A percentile compares a stretch with the other conserved stretches of the same genome.
Evolutionary conservation across 1,140 invertebrate genomes (phyloP).

Genomic region (Euschistus heros): DNA sequence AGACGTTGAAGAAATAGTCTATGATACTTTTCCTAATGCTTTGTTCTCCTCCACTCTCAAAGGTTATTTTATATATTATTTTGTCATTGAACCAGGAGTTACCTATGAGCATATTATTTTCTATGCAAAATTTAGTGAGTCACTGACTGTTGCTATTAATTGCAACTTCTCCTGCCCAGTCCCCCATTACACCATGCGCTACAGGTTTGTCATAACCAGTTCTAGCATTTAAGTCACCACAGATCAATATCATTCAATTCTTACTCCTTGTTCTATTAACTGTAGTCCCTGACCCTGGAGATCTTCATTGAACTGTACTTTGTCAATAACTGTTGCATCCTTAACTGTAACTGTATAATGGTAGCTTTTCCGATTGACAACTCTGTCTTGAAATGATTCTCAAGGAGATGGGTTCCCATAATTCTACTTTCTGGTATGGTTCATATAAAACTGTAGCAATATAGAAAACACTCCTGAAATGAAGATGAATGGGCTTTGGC

Average conservation of each 20-base stretch:
- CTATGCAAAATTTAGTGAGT: neutral
- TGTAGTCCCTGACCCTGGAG: too few species aligned
- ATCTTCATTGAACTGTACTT: neutral
- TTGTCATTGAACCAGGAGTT: neutral
- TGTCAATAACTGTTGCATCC: neutral
- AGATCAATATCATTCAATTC: neutral
- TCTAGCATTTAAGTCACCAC: neutral
- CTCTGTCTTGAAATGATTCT: too few species aligned
- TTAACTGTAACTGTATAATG: too few species aligned
- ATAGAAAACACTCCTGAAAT: too few species aligned
- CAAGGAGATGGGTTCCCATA: too few species aligned
- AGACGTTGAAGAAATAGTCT: neutral
- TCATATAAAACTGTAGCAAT: too few species aligned
- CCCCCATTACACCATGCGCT: neutral
- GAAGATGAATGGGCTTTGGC: too few species aligned
- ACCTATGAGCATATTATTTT: neutral
- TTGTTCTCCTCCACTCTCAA: neutral
- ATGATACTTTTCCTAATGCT: neutral
- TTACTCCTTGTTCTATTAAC: neutral
- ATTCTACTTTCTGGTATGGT: too few species aligned
- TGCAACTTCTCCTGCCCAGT: neutral
- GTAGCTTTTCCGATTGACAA: too few species aligned
- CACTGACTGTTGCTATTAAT: neutral
- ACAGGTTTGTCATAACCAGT: neutral
- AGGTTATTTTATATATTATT: neutral